phyloP scores from a whole-genome alignment of 2,797 vertebrate species.

The Neosalanx taihuensis region DNA sequence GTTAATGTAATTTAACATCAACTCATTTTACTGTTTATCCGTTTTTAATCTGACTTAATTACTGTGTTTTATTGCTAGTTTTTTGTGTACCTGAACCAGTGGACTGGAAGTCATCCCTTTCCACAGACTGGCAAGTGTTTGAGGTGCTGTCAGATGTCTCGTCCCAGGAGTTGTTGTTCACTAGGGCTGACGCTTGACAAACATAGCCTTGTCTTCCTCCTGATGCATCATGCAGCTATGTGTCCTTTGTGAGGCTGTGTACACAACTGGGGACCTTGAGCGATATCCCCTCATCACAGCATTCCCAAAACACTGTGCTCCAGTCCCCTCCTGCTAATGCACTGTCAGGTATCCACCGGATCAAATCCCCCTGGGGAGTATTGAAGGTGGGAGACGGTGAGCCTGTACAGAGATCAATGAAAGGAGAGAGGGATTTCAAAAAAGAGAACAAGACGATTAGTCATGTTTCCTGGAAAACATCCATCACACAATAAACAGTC shows the following conservation, averaged over 20 bases:
- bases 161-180: constrained; percentile 32
- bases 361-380: constrained; percentile 40
- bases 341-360: constrained; percentile 46
- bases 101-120: constrained; percentile 65
- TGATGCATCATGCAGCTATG: constrained; percentile 63
- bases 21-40: too few species aligned
- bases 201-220: constrained; percentile 54
- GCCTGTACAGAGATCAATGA: not conserved
- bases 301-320: constrained; percentile 43
- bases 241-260: constrained; percentile 59
- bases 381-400: constrained; percentile 15
- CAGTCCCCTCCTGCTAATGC: constrained; percentile 43
- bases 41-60: not conserved
- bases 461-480: not conserved
- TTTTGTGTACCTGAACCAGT: constrained; percentile 55
- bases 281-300: constrained; percentile 61
- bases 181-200: constrained; percentile 66
- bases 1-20: too few species aligned
- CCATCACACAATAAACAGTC: not conserved
- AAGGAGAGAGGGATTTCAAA: constrained; percentile 8
- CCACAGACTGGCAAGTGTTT: constrained; percentile 47
- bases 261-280: constrained; percentile 41
- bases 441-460: constrained; percentile 19
- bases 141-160: constrained; percentile 36
- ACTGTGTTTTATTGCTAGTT: not conserved